Percentiles rank a stretch among this genome's conserved stretches.
phyloP scores from a whole-genome alignment of 2,113 vertebrate genomes.

The Sakesphorus luctuosus region DNA sequence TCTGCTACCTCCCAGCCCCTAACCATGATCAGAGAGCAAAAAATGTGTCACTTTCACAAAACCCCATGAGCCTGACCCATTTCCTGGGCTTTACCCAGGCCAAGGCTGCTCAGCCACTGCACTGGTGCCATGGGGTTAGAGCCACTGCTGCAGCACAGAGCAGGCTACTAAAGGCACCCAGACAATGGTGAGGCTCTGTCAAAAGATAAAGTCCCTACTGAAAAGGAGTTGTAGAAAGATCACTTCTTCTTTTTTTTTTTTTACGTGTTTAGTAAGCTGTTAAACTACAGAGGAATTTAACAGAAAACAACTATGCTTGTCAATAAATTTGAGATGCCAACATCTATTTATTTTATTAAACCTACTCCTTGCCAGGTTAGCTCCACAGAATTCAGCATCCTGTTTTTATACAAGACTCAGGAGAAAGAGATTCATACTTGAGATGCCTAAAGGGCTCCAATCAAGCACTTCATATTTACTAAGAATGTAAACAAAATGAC shows the following conservation, averaged over 20 bases:
- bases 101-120: background rate
- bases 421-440: conserved; percentile 55
- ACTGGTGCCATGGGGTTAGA: background rate
- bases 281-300: background rate
- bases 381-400: conserved; percentile 19
- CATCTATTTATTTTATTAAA: conserved; percentile 24
- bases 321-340: background rate
- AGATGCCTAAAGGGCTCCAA: conserved; percentile 55
- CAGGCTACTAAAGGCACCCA: background rate
- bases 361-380: conserved; percentile 15
- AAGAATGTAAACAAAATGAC: conserved; percentile 73
- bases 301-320: background rate
- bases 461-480: conserved; percentile 57
- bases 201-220: background rate
- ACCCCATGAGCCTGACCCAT: fast-evolving
- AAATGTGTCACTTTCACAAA: background rate
- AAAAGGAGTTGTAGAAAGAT: background rate
- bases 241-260: background rate
- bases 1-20: conserved; percentile 3
- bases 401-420: conserved; percentile 43
- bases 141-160: background rate
- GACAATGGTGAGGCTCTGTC: background rate
- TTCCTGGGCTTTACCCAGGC: background rate
- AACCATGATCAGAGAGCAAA: background rate
- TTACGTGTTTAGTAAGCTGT: background rate